Evolutionary conservation across 23 tunicate genomes (phyloP), one percentile per base, ranked within the genome.

Genomic region (Trididemnum nubilum): DNA sequence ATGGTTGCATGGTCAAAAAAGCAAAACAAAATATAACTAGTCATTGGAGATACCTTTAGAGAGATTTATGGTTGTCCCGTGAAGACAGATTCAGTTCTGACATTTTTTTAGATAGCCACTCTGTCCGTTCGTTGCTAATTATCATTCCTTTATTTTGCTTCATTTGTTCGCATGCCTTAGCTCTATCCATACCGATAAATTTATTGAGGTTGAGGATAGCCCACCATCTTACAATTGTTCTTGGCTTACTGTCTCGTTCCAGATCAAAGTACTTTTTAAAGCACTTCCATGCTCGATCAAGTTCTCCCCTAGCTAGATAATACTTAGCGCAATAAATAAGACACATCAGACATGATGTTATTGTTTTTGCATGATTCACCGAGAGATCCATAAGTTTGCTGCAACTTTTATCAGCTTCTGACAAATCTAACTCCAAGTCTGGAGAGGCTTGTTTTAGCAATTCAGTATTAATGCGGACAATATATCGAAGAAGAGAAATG

Each of bases 291-390:
- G 82, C 76, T 58, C 27, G 12, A 2, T 38, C 22, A 51, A 58
- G 64, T 12, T 85, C 52, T 2, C 49, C 49, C 18, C 36, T 60
- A 1, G 82, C 89, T n/a, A 63, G 22, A 64, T 76, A 49, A 34
- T 77, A 85, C 34, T 85, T 85, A 50, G 59, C 89, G 44, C 89
- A 85, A 35, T 65, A 76, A 5, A 76, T 39, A 51, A 85, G 30
- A 61, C 82, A 65, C 25, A 44, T 9, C 21, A 33, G 18, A 70
- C 76, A 27, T 28, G 27, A 15, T 19, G 24, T 18, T 15, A 63
- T 63, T 27, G 18, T n/a, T 33, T 29, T 5, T 5, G 22, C 19
- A 33, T 70, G 29, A 9, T 32, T 5, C 39, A 27, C 18, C 2
- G 76, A 18, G 15, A 39, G 79, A 15, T 44, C 28, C 2, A 73